Conservation (phyloP, 2,888 invertebrate genomes). For the Ophion ventricosus region DNA sequence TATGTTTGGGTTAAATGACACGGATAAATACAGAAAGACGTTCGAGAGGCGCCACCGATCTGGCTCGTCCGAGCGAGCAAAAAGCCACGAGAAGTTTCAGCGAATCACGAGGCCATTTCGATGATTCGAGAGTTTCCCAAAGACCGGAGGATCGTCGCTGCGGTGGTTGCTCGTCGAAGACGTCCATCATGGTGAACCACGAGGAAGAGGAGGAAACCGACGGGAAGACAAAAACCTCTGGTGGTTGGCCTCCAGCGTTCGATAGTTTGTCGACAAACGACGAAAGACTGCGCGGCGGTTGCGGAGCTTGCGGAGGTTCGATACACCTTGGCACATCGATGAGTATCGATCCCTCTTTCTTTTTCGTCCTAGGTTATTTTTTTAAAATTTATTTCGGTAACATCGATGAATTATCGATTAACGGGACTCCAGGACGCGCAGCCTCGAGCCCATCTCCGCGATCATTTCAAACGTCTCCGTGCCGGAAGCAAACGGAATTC, state of each 20-base stretch:
- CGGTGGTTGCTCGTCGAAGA: constrained; percentile 13
- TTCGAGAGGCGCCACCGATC: constrained; percentile 53
- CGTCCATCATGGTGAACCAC: background rate
- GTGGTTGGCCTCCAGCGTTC: constrained; percentile 15
- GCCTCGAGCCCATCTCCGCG: constrained; percentile 14
- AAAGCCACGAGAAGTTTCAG: background rate
- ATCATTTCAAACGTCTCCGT: constrained; percentile 52
- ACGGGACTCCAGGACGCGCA: background rate
- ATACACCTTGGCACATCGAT: constrained; percentile 38
- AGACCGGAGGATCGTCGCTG: background rate
- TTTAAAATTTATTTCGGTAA: background rate
- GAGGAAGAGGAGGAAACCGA: background rate
- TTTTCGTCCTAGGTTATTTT: constrained; percentile 33
- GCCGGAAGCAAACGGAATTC: constrained; percentile 38
- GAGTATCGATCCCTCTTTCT: constrained; percentile 5
- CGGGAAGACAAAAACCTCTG: background rate
- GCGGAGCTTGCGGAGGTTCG: constrained; percentile 63
- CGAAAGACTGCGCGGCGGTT: constrained; percentile 54
- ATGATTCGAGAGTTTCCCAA: constrained; percentile 18
- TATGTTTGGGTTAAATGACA: too few species aligned
- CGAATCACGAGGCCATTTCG: constrained; percentile 26
- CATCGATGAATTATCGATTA: background rate
- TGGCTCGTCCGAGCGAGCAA: background rate
- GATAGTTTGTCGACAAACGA: constrained; percentile 25
- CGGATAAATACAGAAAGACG: constrained; percentile 33